Percentiles rank a stretch among this genome's conserved stretches.
These are phyloP conservation scores for Sialis lutaria DNA, from an alignment of 2,888 invertebrate genomes.

Conservation along the genomic window DNA sequence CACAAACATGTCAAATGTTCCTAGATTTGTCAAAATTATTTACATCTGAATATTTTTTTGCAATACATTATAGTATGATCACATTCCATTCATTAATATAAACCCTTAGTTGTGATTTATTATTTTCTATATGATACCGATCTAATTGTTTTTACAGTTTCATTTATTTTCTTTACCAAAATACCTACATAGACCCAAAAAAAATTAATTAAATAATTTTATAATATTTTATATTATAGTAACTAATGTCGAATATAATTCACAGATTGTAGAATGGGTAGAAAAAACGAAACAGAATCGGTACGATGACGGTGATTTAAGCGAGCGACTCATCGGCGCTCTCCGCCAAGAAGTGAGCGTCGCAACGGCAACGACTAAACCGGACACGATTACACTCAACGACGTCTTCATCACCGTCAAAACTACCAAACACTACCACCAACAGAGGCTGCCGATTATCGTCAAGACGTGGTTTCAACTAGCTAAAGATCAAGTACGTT, in stretches of 20 bases:
- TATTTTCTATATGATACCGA: too few species aligned
- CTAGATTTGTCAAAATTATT: too few species aligned
- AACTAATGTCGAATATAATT: background rate
- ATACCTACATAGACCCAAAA: background rate
- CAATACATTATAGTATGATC: too few species aligned
- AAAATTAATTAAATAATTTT: background rate
- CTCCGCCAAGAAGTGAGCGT: background rate
- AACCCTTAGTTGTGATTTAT: too few species aligned
- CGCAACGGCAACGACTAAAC: background rate
- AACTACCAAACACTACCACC: constrained; percentile 78
- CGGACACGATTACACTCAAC: constrained; percentile 45
- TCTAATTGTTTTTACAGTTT: too few species aligned
- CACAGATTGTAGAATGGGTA: background rate
- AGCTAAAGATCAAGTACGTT: constrained; percentile 73
- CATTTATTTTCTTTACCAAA: too few species aligned
- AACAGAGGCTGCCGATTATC: constrained; percentile 67
- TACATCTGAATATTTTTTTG: too few species aligned
- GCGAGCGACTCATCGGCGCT: background rate
- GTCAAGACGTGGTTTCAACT: constrained; percentile 91
- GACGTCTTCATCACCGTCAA: constrained; percentile 93
- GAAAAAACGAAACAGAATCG: background rate
- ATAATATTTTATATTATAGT: background rate
- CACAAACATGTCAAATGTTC: too few species aligned
- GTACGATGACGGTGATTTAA: background rate
- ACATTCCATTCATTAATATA: too few species aligned